Evolutionary conservation across 2,113 vertebrate species (phyloP), one percentile per base, ranked within the genome.

Genomic region (Condylura cristata): DNA sequence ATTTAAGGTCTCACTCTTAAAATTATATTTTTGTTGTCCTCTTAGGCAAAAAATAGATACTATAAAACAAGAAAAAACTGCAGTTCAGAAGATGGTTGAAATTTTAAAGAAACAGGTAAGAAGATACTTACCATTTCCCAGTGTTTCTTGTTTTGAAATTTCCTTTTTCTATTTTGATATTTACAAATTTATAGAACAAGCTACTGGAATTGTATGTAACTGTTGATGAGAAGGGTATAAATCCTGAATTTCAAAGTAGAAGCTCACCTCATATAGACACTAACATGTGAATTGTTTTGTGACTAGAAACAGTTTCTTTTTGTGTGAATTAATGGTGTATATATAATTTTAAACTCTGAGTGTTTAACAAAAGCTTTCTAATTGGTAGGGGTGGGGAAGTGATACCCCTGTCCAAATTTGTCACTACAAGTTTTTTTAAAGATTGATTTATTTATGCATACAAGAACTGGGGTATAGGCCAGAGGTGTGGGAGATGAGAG

Each of bases 31-130:
- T 1, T 20, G 48, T 83, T 93, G 63, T 93, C 66, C 22, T 37
- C 97, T 71, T 16, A 99, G 99, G 95, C 97, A 98, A 92, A 99
- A 99, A 90, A 96, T 99, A 97, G 99, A 99, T 95, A 96, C 98
- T 12, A 96, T 99, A 61, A 98, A 97, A 58, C 98, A 99, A 75
- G 99, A 99, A 96, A 99, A 99, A 37, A 96, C 97, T 74, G 80
- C 97, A 8, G 97, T 99, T 75, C 98, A 99, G 80, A 99, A 98
- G 94, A 98, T 98, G 91, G 98, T 98, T 7, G 99, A 99, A 90
- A 98, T 95, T 92, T 98, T 99, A 91, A 98, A 99, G 82, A 99
- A 98, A 94, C 99, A 99, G 99, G 99, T 99, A 96, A 41, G 17
- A 2, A 53, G 8, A 20, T 78, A 66, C 18, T 44, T 71, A 56